Conservation (phyloP, 2,113 vertebrate genomes). For the Elanoides forficatus region DNA sequence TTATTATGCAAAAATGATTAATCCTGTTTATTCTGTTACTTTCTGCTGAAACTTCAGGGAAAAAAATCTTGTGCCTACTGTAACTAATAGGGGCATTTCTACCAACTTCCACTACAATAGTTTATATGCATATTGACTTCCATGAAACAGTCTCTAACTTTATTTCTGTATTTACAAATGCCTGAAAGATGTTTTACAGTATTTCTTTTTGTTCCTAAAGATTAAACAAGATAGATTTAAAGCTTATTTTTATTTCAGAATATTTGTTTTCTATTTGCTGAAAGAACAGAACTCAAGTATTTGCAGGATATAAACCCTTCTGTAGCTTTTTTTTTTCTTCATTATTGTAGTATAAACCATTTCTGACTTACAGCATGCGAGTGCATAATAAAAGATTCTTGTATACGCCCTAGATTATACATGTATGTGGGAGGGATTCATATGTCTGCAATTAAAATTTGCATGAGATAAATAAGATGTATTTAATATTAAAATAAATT, state of each 20-base stretch:
- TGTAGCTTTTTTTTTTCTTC: background rate
- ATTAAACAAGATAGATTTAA: background rate
- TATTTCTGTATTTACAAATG: conserved; percentile 10
- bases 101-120: conserved; percentile 27
- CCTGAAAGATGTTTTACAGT: background rate
- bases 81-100: conserved; percentile 4
- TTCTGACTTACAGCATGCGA: conserved; percentile 17
- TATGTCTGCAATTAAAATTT: conserved; percentile 55
- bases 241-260: background rate
- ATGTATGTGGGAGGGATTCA: conserved; percentile 7
- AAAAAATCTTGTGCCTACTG: background rate
- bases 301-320: background rate
- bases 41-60: conserved; percentile 24
- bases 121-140: conserved; percentile 4
- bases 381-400: conserved; percentile 24
- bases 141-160: conserved; percentile 26
- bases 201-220: background rate
- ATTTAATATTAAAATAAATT: background rate
- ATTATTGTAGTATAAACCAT: background rate
- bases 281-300: background rate
- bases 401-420: conserved; percentile 6
- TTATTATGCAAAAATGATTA: conserved; percentile 17
- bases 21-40: background rate
- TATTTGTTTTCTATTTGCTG: background rate
- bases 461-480: background rate